Percentiles rank a stretch among this genome's conserved stretches.
Evolutionary conservation across 1,140 invertebrate species (phyloP).

Genomic region (Panagrolaimus sp.): DNA sequence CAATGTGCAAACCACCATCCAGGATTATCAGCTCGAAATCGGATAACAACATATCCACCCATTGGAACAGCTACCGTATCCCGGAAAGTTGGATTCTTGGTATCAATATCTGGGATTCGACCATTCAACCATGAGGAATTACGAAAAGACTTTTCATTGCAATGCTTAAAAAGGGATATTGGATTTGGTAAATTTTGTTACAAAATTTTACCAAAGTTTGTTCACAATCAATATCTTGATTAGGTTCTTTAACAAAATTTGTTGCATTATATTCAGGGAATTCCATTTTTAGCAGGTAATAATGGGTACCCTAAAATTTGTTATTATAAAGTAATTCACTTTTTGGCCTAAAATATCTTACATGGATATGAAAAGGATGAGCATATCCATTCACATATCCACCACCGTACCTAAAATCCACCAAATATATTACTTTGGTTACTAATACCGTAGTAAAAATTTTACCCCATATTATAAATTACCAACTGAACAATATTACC

Average conservation of each 20-base stretch:
- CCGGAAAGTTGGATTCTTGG: background rate
- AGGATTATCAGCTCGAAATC: conserved; percentile 43
- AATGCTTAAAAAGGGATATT: background rate
- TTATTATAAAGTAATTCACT: no score
- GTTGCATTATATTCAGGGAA: conserved; percentile 16
- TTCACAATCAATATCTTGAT: conserved; percentile 12
- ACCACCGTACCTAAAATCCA: conserved; percentile 9
- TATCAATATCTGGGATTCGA: background rate
- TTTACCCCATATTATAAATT: conserved; percentile 18
- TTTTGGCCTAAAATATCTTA: no score
- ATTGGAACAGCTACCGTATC: conserved; percentile 15
- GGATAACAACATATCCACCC: conserved; percentile 15
- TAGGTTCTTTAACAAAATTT: conserved; percentile 14
- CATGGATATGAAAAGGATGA: conserved; percentile 13
- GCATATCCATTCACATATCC: conserved; percentile 12
- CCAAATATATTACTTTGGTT: no score
- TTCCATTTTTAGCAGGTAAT: conserved; percentile 13
- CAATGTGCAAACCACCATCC: conserved; percentile 53
- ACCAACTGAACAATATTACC: conserved; percentile 15
- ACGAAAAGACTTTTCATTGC: background rate
- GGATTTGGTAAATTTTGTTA: no score
- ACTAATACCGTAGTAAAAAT: no score
- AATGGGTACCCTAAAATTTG: conserved; percentile 5
- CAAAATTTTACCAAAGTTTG: background rate
- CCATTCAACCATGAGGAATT: conserved; percentile 17